phyloP scores from a whole-genome alignment of 53 echinoderm and acorn worm species.

The Hippasteria phrygiana region DNA sequence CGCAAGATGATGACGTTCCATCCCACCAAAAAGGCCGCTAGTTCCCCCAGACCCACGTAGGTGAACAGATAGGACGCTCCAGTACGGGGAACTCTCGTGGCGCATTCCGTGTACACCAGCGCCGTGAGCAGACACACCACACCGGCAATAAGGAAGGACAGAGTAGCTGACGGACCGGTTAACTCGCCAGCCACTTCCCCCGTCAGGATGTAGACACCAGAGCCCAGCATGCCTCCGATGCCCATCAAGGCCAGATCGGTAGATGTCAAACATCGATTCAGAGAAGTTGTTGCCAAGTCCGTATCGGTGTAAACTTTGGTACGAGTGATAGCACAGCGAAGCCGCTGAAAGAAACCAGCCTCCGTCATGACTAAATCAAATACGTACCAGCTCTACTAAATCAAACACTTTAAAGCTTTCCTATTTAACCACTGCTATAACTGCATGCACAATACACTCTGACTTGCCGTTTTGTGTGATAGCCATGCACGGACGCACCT shows the following conservation, averaged over 20 bases:
- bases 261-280: constrained; percentile 73
- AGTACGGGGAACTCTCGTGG: constrained; percentile 70
- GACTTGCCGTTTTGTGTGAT: no score
- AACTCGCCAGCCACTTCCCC: constrained; percentile 77
- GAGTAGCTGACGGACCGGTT: constrained; percentile 69
- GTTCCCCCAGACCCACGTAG: constrained; percentile 76
- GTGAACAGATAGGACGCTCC: constrained; percentile 81
- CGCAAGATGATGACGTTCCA: constrained; percentile 82
- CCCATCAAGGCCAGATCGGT: constrained; percentile 73
- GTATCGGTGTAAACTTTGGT: constrained; percentile 50
- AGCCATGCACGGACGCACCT: no score
- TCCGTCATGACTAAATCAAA: no score
- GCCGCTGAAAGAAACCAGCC: no score
- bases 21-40: constrained; percentile 80
- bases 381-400: no score
- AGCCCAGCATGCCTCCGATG: constrained; percentile 82
- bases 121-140: constrained; percentile 72
- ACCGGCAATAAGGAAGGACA: constrained; percentile 66
- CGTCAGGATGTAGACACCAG: constrained; percentile 78
- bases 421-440: no score
- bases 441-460: no score
- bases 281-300: constrained; percentile 59
- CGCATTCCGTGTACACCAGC: constrained; percentile 77
- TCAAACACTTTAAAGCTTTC: no score
- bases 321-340: no score